Evolutionary conservation across 2,113 vertebrate species (phyloP).

Genomic region (Cyanoderma ruficeps): DNA sequence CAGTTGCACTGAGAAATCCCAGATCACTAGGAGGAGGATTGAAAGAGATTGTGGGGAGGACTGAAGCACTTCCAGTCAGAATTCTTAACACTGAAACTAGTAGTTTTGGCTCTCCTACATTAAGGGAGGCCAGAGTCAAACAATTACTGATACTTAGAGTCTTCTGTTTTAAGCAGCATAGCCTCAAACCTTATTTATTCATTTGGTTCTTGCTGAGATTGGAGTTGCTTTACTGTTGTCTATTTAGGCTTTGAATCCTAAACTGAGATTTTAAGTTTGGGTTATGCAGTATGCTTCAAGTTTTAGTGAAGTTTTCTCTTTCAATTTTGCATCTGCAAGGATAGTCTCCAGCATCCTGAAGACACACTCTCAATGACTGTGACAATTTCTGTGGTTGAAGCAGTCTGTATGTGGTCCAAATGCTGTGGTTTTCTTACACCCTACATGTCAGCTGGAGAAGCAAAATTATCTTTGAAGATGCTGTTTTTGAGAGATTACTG

Average conservation of each 20-base stretch:
- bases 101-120: neutral
- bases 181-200: neutral
- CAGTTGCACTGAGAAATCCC: neutral
- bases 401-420: neutral
- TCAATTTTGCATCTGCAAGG: neutral
- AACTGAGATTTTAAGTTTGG: neutral
- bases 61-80: neutral
- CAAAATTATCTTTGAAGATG: neutral
- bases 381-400: neutral
- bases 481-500: neutral
- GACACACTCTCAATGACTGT: neutral
- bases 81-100: neutral
- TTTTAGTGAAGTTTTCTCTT: neutral
- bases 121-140: neutral
- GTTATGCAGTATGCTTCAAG: neutral
- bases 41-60: neutral
- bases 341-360: neutral
- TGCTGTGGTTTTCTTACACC: neutral
- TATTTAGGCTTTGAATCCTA: neutral
- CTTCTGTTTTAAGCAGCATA: neutral
- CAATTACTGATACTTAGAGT: neutral
- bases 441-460: neutral
- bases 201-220: neutral
- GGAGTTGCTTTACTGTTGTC: neutral
- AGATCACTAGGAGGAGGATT: neutral